These are phyloP conservation scores for Dioctria rufipes DNA, from an alignment of 2,888 invertebrate species.

Conservation along the genomic window DNA sequence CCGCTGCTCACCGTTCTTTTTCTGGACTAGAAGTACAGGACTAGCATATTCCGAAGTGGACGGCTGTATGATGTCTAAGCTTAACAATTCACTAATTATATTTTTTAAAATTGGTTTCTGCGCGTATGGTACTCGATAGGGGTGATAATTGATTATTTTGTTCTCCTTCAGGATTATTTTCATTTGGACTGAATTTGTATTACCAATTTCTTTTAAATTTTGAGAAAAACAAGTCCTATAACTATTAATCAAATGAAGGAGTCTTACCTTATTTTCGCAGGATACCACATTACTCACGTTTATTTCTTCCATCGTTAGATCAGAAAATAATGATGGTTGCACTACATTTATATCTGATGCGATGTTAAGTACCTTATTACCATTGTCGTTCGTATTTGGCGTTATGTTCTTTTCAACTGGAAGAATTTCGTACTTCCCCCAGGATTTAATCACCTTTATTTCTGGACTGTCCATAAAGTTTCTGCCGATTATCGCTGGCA, in stretches of 20 bases:
- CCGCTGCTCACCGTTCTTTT: slow-evolving; percentile 36
- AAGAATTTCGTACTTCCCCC: slow-evolving; percentile 16
- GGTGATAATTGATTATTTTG: too few species aligned
- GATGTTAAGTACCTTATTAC: neutral
- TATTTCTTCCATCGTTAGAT: neutral
- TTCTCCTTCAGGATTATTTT: too few species aligned
- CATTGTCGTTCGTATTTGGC: neutral
- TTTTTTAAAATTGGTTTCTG: too few species aligned
- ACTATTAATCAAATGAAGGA: neutral
- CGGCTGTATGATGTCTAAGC: neutral
- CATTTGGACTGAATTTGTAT: too few species aligned
- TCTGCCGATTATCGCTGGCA: neutral
- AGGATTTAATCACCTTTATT: neutral
- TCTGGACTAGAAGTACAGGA: slow-evolving; percentile 62
- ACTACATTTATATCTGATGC: neutral
- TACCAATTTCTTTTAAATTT: too few species aligned
- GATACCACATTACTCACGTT: too few species aligned
- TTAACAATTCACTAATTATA: too few species aligned
- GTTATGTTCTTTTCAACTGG: neutral
- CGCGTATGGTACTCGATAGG: too few species aligned
- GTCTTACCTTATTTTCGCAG: neutral
- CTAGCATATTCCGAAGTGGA: slow-evolving; percentile 62
- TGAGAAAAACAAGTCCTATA: neutral
- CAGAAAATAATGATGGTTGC: neutral
- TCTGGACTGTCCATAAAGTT: neutral